These are phyloP conservation scores for Sinella curviseta DNA, from an alignment of 1,140 invertebrate species.

Conservation along the genomic window DNA sequence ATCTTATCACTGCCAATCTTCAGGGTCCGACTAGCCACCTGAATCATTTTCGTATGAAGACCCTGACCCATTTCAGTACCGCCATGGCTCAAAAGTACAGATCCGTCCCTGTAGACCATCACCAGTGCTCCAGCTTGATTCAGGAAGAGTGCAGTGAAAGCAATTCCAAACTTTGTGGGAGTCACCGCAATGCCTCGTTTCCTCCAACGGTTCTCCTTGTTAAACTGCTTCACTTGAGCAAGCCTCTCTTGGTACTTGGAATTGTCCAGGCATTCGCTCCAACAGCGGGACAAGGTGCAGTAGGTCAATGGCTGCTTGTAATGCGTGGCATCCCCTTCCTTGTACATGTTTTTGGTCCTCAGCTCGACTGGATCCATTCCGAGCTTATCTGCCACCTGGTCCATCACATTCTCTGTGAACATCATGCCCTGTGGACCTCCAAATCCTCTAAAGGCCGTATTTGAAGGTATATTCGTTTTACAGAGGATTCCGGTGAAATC, in stretches of 20 bases:
- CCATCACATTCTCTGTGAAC: slow-evolving; percentile 73
- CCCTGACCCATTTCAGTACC: slow-evolving; percentile 95
- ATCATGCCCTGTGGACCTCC: slow-evolving; percentile 89
- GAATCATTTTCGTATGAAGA: slow-evolving; percentile 91
- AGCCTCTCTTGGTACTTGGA: slow-evolving; percentile 68
- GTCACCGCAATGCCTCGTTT: slow-evolving; percentile 84
- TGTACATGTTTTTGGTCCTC: slow-evolving; percentile 75
- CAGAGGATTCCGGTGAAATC: slow-evolving; percentile 70
- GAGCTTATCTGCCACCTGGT: slow-evolving; percentile 72
- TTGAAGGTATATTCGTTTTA: slow-evolving; percentile 82
- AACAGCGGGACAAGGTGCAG: slow-evolving; percentile 77
- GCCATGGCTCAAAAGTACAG: slow-evolving; percentile 82
- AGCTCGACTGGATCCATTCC: slow-evolving; percentile 64
- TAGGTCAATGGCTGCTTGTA: slow-evolving; percentile 73
- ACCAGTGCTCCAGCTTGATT: slow-evolving; percentile 89
- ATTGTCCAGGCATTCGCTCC: slow-evolving; percentile 74
- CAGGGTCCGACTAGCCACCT: slow-evolving; percentile 75
- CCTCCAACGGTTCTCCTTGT: slow-evolving; percentile 78
- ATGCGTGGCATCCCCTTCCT: slow-evolving; percentile 75
- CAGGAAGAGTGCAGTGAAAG: slow-evolving; percentile 75
- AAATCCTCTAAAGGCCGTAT: slow-evolving; percentile 88
- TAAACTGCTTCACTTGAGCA: slow-evolving; percentile 67
- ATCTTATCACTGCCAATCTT: slow-evolving; percentile 74
- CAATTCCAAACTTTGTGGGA: slow-evolving; percentile 89
- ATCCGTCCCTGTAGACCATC: slow-evolving; percentile 88